Conservation (phyloP, 1,140 invertebrate species). For the Halesus radiatus region DNA sequence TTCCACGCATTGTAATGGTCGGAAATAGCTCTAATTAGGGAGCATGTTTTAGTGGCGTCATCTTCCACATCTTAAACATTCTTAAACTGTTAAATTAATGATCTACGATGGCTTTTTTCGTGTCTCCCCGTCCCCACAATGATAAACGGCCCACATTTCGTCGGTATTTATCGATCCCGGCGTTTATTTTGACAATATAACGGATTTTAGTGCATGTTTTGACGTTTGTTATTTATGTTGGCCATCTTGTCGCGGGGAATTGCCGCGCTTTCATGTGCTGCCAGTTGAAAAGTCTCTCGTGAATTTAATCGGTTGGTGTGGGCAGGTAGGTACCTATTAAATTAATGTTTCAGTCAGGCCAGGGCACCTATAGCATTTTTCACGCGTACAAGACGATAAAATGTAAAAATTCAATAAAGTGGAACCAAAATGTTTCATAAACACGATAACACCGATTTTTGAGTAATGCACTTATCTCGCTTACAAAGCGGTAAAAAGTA, state of each 20-base stretch:
- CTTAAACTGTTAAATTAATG: constrained; percentile 29
- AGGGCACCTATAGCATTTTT: not conserved
- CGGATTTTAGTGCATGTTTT: constrained; percentile 30
- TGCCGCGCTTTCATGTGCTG: constrained; percentile 39
- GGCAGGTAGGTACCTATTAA: constrained; percentile 21
- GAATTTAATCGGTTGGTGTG: not conserved
- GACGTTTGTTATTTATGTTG: constrained; percentile 29
- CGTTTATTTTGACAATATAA: constrained; percentile 35
- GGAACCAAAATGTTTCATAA: no score
- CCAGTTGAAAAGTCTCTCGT: not conserved
- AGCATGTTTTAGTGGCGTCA: constrained; percentile 11
- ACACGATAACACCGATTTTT: no score
- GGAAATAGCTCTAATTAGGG: constrained; percentile 21
- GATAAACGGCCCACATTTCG: not conserved
- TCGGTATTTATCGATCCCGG: constrained; percentile 29
- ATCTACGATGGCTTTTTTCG: constrained; percentile 4
- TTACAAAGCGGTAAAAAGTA: no score
- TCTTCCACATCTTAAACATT: not conserved
- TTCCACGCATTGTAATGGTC: constrained; percentile 4
- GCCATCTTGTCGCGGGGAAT: constrained; percentile 6
- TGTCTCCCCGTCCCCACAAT: not conserved
- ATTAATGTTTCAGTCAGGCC: not conserved
- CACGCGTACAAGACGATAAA: not conserved
- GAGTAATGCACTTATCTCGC: no score
- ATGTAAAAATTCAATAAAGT: not conserved